phyloP scores from a whole-genome alignment of 2,888 invertebrate species.

The Mongoloraphidia duomilia region DNA sequence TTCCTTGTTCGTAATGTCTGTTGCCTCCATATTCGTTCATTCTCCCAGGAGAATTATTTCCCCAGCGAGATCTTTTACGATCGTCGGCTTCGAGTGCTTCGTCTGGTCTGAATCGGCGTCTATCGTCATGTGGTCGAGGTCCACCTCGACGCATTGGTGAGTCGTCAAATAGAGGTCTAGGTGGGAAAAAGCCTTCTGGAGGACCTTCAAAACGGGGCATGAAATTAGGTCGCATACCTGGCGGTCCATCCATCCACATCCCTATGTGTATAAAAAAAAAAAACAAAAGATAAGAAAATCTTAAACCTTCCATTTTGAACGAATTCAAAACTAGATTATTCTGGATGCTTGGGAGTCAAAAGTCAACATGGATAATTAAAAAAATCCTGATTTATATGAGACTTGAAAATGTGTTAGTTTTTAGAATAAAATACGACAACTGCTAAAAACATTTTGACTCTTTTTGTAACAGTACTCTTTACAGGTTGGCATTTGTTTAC shows the following conservation, averaged over 20 bases:
- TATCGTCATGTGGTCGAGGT: constrained; percentile 15
- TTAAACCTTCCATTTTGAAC: no score
- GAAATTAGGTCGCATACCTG: constrained; percentile 33
- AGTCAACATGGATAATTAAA: no score
- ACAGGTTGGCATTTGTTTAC: no score
- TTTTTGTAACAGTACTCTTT: no score
- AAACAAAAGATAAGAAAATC: no score
- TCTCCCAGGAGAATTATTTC: constrained; percentile 20
- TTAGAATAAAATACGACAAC: no score
- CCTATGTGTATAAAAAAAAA: constrained; percentile 11
- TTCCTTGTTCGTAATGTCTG: constrained; percentile 24
- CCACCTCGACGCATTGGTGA: constrained; percentile 9
- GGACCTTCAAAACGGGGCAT: constrained; percentile 21
- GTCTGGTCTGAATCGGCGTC: constrained; percentile 13
- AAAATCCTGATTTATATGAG: no score
- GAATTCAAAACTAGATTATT: no score
- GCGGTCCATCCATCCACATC: constrained; percentile 30
- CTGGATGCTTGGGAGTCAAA: no score
- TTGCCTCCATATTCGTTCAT: constrained; percentile 21
- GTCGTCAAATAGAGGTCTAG: constrained; percentile 18
- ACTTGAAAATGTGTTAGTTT: no score
- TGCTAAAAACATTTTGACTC: no score
- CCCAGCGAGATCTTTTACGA: constrained; percentile 19
- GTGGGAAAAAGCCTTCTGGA: not conserved
- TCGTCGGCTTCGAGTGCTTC: constrained; percentile 7